Percentiles rank a stretch among this genome's conserved stretches.
phyloP scores from a whole-genome alignment of 2,113 vertebrate species.

The Tympanuchus pallidicinctus region DNA sequence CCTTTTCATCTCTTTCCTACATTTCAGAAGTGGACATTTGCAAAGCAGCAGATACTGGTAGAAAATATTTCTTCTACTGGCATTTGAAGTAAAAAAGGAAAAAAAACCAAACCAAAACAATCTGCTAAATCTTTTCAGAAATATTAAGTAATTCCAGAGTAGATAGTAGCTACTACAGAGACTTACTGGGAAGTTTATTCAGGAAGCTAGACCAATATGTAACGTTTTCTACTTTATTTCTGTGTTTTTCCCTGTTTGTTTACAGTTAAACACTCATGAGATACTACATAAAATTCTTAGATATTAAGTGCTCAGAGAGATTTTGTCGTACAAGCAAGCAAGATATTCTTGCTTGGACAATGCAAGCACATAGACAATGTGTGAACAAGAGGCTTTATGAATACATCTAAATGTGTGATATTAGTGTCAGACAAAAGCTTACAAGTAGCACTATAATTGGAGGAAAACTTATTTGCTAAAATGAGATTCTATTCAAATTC shows the following conservation, averaged over 20 bases:
- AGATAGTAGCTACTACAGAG: not conserved
- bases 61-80: not conserved
- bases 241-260: not conserved
- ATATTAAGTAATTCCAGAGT: not conserved
- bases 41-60: conserved; percentile 2
- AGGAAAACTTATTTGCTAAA: not conserved
- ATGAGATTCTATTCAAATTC: not conserved
- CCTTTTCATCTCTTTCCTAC: not conserved
- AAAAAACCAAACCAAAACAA: not conserved
- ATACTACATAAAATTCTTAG: not conserved
- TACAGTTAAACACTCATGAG: not conserved
- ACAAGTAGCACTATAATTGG: not conserved
- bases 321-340: not conserved
- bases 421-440: not conserved
- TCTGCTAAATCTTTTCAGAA: not conserved
- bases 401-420: not conserved
- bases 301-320: not conserved
- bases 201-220: not conserved
- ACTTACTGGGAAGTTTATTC: not conserved
- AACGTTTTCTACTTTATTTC: not conserved
- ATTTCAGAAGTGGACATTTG: not conserved
- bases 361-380: not conserved
- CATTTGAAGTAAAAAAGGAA: not conserved
- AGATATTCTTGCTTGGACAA: not conserved
- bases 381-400: not conserved